Conservation (phyloP, 2,797 vertebrate species). For the Tamandua tetradactyla region DNA sequence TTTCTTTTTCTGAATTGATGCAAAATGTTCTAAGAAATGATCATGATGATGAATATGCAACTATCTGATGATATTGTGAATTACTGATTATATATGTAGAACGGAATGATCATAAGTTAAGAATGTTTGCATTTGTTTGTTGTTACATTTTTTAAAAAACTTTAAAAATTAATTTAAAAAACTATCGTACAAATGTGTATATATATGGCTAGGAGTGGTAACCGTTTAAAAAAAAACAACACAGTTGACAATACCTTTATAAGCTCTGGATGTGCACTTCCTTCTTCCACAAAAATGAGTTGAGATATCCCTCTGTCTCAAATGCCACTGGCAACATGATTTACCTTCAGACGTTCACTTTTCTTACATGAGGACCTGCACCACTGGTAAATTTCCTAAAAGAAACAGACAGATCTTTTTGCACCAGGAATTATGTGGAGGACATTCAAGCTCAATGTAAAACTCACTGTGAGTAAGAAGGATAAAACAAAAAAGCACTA, state of each 20-base stretch:
- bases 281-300: constrained; percentile 91
- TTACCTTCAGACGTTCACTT: constrained; percentile 92
- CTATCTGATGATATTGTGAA: no score
- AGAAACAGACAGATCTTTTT: constrained; percentile 44
- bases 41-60: no score
- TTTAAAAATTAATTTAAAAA: no score
- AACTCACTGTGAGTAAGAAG: background rate
- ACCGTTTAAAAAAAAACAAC: background rate
- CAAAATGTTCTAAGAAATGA: no score
- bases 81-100: no score
- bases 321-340: constrained; percentile 91
- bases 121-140: no score
- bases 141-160: no score
- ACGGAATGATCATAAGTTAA: no score
- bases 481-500: background rate
- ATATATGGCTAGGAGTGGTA: background rate
- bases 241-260: constrained; percentile 83
- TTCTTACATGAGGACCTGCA: constrained; percentile 93
- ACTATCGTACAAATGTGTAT: background rate
- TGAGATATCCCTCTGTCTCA: constrained; percentile 92
- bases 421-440: background rate
- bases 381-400: constrained; percentile 94
- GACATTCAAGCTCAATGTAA: background rate
- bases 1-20: no score
- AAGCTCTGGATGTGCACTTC: constrained; percentile 85